phyloP scores from a whole-genome alignment of 2,797 vertebrate genomes.

The Sphenopsis melanotis region DNA sequence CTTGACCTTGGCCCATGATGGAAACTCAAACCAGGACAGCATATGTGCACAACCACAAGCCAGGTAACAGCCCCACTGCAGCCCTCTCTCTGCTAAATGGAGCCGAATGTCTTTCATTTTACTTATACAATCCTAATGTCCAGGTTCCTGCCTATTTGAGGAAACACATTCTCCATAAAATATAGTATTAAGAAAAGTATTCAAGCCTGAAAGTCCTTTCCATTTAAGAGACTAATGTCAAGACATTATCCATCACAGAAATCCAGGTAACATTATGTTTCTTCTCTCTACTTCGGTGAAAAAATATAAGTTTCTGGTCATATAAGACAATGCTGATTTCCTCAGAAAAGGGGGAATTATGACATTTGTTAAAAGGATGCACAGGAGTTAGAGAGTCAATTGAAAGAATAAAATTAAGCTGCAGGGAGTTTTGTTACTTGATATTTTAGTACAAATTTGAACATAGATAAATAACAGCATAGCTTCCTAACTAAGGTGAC shows the following conservation, averaged over 20 bases:
- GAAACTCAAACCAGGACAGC: background rate
- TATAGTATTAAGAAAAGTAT: background rate
- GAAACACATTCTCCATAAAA: background rate
- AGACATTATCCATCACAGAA: background rate
- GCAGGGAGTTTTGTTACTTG: background rate
- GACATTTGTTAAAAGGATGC: background rate
- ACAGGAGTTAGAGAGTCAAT: background rate
- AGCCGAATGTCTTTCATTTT: background rate
- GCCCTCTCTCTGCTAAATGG: background rate
- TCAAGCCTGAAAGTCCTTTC: conserved; percentile 5
- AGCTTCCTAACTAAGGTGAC: background rate
- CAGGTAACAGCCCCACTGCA: background rate
- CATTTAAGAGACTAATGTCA: background rate
- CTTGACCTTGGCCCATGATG: background rate
- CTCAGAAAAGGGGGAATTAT: background rate
- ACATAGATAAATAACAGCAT: background rate
- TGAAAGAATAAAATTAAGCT: background rate
- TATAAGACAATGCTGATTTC: background rate
- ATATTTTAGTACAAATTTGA: background rate
- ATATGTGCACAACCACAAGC: fast-evolving
- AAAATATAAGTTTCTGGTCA: background rate
- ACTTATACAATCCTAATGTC: background rate
- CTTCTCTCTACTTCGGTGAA: background rate
- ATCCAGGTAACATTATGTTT: background rate
- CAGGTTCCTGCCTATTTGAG: background rate